phyloP scores from a whole-genome alignment of 2,888 invertebrate genomes.

The Apocheima hispidaria region DNA sequence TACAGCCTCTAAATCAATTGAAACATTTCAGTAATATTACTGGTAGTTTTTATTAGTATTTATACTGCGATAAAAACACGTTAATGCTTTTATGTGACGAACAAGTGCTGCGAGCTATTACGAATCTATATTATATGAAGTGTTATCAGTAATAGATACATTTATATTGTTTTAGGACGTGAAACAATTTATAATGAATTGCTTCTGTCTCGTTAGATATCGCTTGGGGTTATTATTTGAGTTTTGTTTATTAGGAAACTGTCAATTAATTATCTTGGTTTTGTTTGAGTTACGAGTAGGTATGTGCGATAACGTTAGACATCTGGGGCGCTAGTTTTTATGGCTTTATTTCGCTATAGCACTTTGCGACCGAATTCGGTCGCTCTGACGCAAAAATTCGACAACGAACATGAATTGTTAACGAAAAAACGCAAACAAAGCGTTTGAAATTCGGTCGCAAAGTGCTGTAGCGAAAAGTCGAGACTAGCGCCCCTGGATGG shows the following conservation, averaged over 20 bases:
- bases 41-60: slow-evolving; percentile 26
- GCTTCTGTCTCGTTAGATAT: slow-evolving; percentile 25
- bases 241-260: slow-evolving; percentile 24
- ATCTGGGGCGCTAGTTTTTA: slow-evolving; percentile 6
- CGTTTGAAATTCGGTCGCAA: no score
- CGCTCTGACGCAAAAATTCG: no score
- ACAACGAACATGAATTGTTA: no score
- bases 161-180: slow-evolving; percentile 25
- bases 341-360: no score
- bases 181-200: slow-evolving; percentile 24
- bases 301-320: not conserved
- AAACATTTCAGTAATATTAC: slow-evolving; percentile 38
- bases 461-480: no score
- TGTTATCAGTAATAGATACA: slow-evolving; percentile 29
- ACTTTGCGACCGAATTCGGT: no score
- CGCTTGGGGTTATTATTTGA: slow-evolving; percentile 28
- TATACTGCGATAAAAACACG: slow-evolving; percentile 25
- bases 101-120: slow-evolving; percentile 5
- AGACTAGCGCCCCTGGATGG: no score
- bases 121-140: not conserved
- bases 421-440: no score
- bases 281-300: slow-evolving; percentile 22
- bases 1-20: slow-evolving; percentile 43
- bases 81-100: slow-evolving; percentile 25
- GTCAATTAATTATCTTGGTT: slow-evolving; percentile 26